Evolutionary conservation across 1,140 invertebrate species (phyloP).

Genomic region (Aphaenogaster ashmeadi): DNA sequence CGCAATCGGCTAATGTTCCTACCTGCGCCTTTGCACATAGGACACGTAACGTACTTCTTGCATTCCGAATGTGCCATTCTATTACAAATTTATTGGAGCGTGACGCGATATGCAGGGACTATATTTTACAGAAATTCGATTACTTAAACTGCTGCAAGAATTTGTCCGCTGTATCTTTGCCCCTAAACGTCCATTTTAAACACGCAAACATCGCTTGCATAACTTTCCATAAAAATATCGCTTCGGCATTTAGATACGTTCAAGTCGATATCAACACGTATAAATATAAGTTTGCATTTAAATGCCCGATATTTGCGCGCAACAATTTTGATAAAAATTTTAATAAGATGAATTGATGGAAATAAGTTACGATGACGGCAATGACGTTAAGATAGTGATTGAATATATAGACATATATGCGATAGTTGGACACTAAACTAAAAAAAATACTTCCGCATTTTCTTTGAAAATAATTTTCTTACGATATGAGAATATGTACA

Average conservation of each 20-base stretch:
- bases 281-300: conserved; percentile 14
- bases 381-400: conserved; percentile 15
- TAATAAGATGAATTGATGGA: not conserved
- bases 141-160: conserved; percentile 17
- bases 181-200: conserved; percentile 47
- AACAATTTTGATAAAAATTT: not conserved
- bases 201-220: conserved; percentile 24
- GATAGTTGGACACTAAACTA: not conserved
- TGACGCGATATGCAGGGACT: not conserved
- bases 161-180: conserved; percentile 36
- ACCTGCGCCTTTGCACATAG: conserved; percentile 56
- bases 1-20: not conserved
- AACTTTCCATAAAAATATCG: conserved; percentile 8
- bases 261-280: conserved; percentile 20
- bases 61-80: conserved; percentile 19
- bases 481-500: conserved; percentile 48
- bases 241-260: conserved; percentile 41
- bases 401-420: conserved; percentile 49
- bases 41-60: conserved; percentile 42
- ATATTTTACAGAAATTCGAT: conserved; percentile 6
- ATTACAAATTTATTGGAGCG: conserved; percentile 6
- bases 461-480: conserved; percentile 63
- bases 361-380: not conserved
- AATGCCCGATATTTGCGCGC: not conserved
- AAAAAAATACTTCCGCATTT: conserved; percentile 21